These are phyloP conservation scores for Aelia acuminata DNA, from an alignment of 2,888 invertebrate genomes.

Conservation along the genomic window DNA sequence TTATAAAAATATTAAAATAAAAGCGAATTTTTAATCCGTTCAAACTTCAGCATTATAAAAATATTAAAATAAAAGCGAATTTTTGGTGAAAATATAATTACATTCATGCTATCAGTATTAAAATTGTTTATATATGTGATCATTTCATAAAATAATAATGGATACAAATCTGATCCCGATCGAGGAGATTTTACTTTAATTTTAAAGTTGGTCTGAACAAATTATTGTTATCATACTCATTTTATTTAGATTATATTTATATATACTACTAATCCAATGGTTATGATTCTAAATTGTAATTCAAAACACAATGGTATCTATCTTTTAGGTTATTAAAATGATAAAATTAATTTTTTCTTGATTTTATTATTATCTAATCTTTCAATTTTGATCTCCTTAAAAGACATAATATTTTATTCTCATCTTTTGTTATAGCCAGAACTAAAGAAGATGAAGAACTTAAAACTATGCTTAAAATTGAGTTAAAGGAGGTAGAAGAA, in stretches of 20 bases:
- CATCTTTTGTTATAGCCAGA: neutral
- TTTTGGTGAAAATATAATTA: too few relatives aligned
- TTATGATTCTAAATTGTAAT: neutral
- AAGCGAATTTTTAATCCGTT: too few relatives aligned
- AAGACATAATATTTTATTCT: neutral
- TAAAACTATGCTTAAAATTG: slow-evolving; percentile 39
- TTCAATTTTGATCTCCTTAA: neutral
- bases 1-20: too few relatives aligned
- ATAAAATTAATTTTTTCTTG: neutral
- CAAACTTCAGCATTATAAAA: too few relatives aligned
- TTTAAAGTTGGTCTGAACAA: too few relatives aligned
- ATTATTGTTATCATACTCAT: too few relatives aligned
- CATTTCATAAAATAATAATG: too few relatives aligned
- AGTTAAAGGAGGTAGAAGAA: slow-evolving; percentile 1
- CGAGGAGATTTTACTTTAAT: too few relatives aligned
- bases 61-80: too few relatives aligned
- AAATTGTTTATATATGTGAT: too few relatives aligned
- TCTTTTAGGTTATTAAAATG: neutral
- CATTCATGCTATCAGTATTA: too few relatives aligned
- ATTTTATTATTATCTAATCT: neutral
- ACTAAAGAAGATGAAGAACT: slow-evolving; percentile 4
- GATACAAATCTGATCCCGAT: too few relatives aligned
- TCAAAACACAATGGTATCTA: neutral
- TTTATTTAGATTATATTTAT: neutral
- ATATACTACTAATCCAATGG: neutral